Evolutionary conservation across 2,113 vertebrate species (phyloP), one percentile per base, ranked within the genome.

Genomic region (Pygoscelis adeliae): DNA sequence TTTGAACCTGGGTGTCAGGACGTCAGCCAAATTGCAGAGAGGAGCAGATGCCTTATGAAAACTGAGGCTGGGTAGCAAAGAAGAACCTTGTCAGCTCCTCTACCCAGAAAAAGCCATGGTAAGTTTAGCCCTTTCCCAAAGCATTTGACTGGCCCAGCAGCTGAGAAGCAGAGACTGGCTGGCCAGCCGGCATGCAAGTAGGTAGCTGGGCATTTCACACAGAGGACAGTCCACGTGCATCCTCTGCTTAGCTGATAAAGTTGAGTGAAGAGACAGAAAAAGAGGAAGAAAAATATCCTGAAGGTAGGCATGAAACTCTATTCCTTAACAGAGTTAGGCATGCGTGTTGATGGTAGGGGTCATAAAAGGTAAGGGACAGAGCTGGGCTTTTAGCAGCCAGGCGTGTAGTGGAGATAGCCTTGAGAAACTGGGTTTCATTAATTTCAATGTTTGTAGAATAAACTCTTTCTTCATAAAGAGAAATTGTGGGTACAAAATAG

Each of bases 331-430:
- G 10, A 65, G 21, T 40, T 7, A 14, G 30, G 27, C 13, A 36
- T 0, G 3, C 2, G 2, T 25, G 3, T 44, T 69, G 23, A 40
- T 53, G 23, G 20, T 22, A 49, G 38, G 10, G 29, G 10, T 52
- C 7, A 15, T 56, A 72, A 63, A 90, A 82, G 4, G 18, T 26
- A 65, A 83, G 7, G 13, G 14, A 11, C 20, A 72, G 50, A 93
- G 23, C 18, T 23, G 30, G 19, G 22, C 15, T 65, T 55, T 90
- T 21, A 53, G 23, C 2, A 1, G 53, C 11, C 15, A 25, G 13
- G 16, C 1, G 0, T 25, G 12, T 47, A 42, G 22, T 12, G 30
- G 27, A 95, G 32, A 63, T 30, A 76, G 16, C 23, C 25, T 66
- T 50, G 42, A 85, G 44, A 84, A 94, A 72, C n/a, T 25, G 36